Conservation (phyloP, 2,888 invertebrate species). For the Cerceris rybyensis region DNA sequence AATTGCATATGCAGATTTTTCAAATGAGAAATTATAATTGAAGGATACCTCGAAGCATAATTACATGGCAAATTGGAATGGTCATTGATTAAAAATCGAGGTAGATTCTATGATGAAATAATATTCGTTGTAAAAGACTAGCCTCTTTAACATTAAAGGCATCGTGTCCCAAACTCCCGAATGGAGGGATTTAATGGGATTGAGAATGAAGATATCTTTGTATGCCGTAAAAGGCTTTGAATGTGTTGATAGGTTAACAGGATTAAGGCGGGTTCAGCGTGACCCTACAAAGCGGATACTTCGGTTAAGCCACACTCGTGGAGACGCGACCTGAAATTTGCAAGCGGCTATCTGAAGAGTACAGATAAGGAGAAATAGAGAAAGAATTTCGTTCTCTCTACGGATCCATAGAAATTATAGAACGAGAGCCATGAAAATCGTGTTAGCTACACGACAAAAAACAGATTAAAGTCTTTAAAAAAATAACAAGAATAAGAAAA, state of each 20-base stretch:
- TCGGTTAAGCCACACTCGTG: slow-evolving; percentile 53
- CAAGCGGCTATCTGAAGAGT: slow-evolving; percentile 27
- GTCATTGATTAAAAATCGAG: background rate
- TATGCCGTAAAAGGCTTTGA: slow-evolving; percentile 61
- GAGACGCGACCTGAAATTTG: slow-evolving; percentile 52
- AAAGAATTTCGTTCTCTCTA: background rate
- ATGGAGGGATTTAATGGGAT: slow-evolving; percentile 66
- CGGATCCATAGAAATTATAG: too few species aligned
- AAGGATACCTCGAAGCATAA: too few species aligned
- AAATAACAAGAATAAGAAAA: too few species aligned
- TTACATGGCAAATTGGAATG: too few species aligned
- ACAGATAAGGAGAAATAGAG: background rate
- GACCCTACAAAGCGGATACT: slow-evolving; percentile 59
- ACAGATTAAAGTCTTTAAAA: too few species aligned
- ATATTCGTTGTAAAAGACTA: slow-evolving; percentile 36
- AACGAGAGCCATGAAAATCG: too few species aligned
- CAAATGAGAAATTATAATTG: too few species aligned
- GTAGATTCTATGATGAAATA: slow-evolving; percentile 20
- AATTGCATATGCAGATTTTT: too few species aligned
- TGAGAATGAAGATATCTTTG: slow-evolving; percentile 65
- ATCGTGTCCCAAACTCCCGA: slow-evolving; percentile 43
- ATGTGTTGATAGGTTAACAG: slow-evolving; percentile 69
- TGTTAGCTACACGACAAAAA: too few species aligned
- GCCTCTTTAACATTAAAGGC: slow-evolving; percentile 46
- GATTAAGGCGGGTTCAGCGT: slow-evolving; percentile 65